Evolutionary conservation across 2,888 invertebrate species (phyloP).

Genomic region (Apamea epomidion): DNA sequence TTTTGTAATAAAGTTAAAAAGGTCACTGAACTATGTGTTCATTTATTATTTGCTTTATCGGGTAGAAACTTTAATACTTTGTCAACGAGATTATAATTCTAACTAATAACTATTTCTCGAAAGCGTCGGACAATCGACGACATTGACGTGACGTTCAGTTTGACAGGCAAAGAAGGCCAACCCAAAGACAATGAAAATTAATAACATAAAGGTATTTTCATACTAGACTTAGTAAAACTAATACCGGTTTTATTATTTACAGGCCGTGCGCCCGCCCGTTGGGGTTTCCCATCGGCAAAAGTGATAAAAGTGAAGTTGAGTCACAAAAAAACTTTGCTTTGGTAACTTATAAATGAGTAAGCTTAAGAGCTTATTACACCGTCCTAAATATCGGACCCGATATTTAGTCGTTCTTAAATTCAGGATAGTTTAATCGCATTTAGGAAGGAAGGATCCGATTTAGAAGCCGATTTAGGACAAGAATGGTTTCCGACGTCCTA

Average conservation of each 20-base stretch:
- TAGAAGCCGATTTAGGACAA: too few relatives aligned
- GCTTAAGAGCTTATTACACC: too few relatives aligned
- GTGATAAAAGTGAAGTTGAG: too few relatives aligned
- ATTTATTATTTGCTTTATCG: slow-evolving; percentile 43
- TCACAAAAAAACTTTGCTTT: too few relatives aligned
- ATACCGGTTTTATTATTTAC: background rate
- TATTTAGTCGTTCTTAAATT: too few relatives aligned
- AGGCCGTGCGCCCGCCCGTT: background rate
- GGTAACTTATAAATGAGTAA: too few relatives aligned
- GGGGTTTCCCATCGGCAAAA: too few relatives aligned
- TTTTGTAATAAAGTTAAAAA: slow-evolving; percentile 44
- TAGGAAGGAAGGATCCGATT: too few relatives aligned
- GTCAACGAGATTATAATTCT: slow-evolving; percentile 37
- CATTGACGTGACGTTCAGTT: slow-evolving; percentile 57
- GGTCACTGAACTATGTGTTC: slow-evolving; percentile 55
- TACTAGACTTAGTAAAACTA: background rate
- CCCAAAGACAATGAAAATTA: slow-evolving; percentile 13
- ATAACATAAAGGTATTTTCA: background rate
- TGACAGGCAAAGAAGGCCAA: slow-evolving; percentile 26
- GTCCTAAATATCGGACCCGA: too few relatives aligned
- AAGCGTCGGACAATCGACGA: slow-evolving; percentile 63
- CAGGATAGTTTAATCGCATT: too few relatives aligned
- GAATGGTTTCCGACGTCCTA: too few relatives aligned
- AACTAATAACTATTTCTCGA: slow-evolving; percentile 54
- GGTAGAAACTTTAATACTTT: slow-evolving; percentile 48